Conservation (phyloP, 2,797 vertebrate species). For the Mico argentatus region DNA sequence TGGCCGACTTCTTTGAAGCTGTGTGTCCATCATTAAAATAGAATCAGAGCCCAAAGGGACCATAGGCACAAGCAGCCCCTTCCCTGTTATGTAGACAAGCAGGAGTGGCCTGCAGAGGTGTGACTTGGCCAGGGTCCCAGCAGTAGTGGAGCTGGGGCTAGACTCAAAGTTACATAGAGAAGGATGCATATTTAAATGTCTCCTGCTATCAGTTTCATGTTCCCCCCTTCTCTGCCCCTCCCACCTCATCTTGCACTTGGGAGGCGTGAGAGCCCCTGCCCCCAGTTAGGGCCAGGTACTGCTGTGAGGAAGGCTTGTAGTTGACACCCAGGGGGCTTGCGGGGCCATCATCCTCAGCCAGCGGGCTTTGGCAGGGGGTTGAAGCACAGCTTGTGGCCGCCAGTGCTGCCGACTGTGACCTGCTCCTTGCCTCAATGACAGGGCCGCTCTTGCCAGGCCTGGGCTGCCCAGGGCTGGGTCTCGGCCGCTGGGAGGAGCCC, state of each 20-base stretch:
- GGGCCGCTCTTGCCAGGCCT: neutral
- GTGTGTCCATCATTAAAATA: slow-evolving; percentile 18
- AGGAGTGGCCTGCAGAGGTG: neutral
- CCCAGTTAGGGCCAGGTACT: neutral
- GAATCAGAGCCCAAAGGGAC: neutral
- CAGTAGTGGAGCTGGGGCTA: neutral
- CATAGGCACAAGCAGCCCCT: neutral
- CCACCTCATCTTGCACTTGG: neutral
- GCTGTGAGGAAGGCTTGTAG: slow-evolving; percentile 24
- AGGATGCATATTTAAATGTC: neutral
- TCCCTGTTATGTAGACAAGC: neutral
- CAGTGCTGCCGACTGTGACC: neutral
- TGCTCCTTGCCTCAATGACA: neutral
- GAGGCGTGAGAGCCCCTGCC: neutral
- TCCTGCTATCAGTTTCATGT: neutral
- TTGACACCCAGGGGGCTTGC: slow-evolving; percentile 25
- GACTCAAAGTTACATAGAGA: neutral
- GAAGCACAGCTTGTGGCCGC: neutral
- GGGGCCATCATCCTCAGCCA: neutral
- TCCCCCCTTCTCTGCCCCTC: neutral
- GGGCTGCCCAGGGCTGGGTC: neutral
- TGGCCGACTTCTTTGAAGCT: slow-evolving; percentile 57
- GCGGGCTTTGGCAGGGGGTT: slow-evolving; percentile 58
- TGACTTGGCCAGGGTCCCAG: neutral
- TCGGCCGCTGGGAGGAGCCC: neutral